phyloP scores from a whole-genome alignment of 1,140 invertebrate genomes.

The Macrobrachium rosenbergii region DNA sequence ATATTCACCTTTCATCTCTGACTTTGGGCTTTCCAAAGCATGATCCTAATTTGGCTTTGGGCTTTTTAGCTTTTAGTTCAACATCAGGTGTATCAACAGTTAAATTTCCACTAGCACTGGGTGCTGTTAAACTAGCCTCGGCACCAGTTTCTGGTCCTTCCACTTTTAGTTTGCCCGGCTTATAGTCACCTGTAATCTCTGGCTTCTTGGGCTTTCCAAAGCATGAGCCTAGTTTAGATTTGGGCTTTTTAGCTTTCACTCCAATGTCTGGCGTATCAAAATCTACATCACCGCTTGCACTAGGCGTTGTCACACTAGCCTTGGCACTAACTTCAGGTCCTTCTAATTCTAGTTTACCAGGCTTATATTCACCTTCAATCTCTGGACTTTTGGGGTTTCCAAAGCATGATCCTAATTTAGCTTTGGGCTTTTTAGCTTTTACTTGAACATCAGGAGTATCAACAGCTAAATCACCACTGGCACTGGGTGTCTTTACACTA shows the following conservation, averaged over 20 bases:
- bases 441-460: conserved; percentile 29
- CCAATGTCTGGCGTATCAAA: not conserved
- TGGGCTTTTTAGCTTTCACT: conserved; percentile 10
- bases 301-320: conserved; percentile 20
- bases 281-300: not conserved
- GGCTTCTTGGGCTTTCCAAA: conserved; percentile 28
- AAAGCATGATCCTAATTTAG: conserved; percentile 48
- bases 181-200: conserved; percentile 20
- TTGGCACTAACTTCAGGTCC: conserved; percentile 14
- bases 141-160: conserved; percentile 38
- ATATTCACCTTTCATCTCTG: conserved; percentile 28
- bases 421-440: conserved; percentile 35
- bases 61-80: conserved; percentile 38
- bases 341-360: conserved; percentile 1
- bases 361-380: conserved; percentile 35
- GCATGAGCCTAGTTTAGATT: conserved; percentile 18
- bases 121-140: not conserved
- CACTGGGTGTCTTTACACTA: conserved; percentile 21
- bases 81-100: conserved; percentile 34
- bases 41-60: conserved; percentile 51
- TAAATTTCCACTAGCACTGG: not conserved
- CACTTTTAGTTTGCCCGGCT: conserved; percentile 3
- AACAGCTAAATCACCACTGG: conserved; percentile 29
- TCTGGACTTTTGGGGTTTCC: conserved; percentile 47
- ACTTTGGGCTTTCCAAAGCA: conserved; percentile 62